Percentiles rank a stretch among this genome's conserved stretches.
These are phyloP conservation scores for Sphinx pinastri DNA, from an alignment of 2,888 invertebrate genomes.

Conservation along the genomic window DNA sequence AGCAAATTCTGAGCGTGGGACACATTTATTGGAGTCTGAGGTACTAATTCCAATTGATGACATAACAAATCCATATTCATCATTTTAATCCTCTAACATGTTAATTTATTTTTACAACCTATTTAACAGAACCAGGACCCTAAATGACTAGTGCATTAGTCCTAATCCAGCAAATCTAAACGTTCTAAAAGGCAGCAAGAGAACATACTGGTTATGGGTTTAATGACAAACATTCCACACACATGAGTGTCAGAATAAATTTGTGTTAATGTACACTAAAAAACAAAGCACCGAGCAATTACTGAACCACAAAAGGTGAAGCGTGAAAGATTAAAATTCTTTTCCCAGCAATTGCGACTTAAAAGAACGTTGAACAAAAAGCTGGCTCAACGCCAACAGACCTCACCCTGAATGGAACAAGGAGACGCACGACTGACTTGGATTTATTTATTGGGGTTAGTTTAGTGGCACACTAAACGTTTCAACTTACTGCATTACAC, in stretches of 20 bases:
- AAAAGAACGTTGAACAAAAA: slow-evolving; percentile 57
- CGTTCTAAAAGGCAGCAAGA: neutral
- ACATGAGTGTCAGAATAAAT: slow-evolving; percentile 18
- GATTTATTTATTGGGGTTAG: slow-evolving; percentile 67
- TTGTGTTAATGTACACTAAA: slow-evolving; percentile 21
- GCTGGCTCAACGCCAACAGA: slow-evolving; percentile 64
- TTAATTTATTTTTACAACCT: neutral
- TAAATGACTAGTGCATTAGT: neutral
- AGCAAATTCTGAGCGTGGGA: neutral
- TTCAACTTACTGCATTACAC: slow-evolving; percentile 35
- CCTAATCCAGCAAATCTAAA: neutral
- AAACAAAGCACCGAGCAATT: slow-evolving; percentile 37
- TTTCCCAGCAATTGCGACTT: slow-evolving; percentile 56
- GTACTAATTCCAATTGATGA: neutral
- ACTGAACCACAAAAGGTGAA: slow-evolving; percentile 43
- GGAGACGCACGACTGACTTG: slow-evolving; percentile 58
- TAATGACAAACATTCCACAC: slow-evolving; percentile 18
- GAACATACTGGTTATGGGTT: slow-evolving; percentile 15
- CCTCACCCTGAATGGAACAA: slow-evolving; percentile 55
- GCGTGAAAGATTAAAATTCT: slow-evolving; percentile 63
- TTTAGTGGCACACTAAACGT: slow-evolving; percentile 56
- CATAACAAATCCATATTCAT: neutral
- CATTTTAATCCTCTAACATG: neutral
- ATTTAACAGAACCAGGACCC: neutral
- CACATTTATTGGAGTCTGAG: neutral